Evolutionary conservation across 2,797 vertebrate genomes (phyloP).

Genomic region (Vipera latastei): DNA sequence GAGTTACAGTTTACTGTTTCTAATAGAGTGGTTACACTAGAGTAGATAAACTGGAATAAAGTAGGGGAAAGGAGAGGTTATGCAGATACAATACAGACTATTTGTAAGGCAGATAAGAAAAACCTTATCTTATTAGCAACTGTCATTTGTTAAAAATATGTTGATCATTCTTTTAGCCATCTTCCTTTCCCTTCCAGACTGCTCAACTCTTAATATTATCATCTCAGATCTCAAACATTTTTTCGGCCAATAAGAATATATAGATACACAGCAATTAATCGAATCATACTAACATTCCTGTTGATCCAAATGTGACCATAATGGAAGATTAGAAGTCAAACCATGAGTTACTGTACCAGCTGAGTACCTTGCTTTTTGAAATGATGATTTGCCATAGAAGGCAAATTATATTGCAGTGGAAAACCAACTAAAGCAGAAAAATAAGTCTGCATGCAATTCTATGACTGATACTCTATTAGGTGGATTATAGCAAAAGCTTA

Average conservation of each 20-base stretch:
- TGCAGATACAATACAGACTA: background rate
- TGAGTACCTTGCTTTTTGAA: background rate
- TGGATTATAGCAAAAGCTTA: background rate
- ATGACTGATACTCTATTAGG: background rate
- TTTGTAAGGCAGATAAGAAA: background rate
- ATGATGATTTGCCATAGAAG: background rate
- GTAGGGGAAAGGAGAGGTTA: background rate
- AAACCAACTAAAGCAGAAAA: background rate
- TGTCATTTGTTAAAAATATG: background rate
- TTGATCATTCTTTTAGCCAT: background rate
- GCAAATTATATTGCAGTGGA: background rate
- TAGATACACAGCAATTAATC: background rate
- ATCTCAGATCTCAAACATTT: background rate
- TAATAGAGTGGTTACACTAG: background rate
- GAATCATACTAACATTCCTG: background rate
- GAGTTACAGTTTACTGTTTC: background rate
- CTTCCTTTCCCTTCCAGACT: background rate
- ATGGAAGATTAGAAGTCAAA: background rate
- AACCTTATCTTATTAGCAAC: background rate
- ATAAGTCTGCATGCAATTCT: background rate
- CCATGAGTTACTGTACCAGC: background rate
- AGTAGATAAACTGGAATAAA: background rate
- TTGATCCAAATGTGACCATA: background rate
- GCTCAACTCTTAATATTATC: background rate
- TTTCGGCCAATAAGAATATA: background rate